Conservation (phyloP, 2,888 invertebrate species). For the Cryptus armator region DNA sequence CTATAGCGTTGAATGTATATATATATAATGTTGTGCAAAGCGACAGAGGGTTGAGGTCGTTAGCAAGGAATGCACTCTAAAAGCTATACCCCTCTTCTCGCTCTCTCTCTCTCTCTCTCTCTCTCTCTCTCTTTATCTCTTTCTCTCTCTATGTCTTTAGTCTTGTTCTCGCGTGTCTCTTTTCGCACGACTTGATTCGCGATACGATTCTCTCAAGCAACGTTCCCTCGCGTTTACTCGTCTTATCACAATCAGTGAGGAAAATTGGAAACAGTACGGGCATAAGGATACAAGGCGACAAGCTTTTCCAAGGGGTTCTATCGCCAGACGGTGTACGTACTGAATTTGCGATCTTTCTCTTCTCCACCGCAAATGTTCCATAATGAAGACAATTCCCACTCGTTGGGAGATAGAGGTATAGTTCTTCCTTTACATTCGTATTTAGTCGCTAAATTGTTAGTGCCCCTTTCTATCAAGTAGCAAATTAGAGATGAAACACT, state of each 20-base stretch:
- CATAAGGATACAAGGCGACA: conserved; percentile 45
- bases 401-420: not conserved
- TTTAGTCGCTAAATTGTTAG: not conserved
- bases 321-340: conserved; percentile 1
- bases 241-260: conserved; percentile 64
- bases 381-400: conserved; percentile 32
- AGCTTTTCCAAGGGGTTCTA: conserved; percentile 32
- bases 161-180: conserved; percentile 38
- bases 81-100: conserved; percentile 32
- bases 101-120: not conserved
- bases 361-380: conserved; percentile 38
- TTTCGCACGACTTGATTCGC: conserved; percentile 51
- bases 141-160: conserved; percentile 24
- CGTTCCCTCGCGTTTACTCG: conserved; percentile 42
- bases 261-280: conserved; percentile 53
- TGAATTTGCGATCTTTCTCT: conserved; percentile 33
- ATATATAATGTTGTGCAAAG: conserved; percentile 25
- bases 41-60: conserved; percentile 37
- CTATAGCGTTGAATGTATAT: conserved; percentile 11
- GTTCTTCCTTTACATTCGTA: no score
- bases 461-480: not conserved
- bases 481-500: not conserved
- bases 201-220: conserved; percentile 41
- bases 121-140: not conserved
- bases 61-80: conserved; percentile 55